Conservation (phyloP, 2,797 vertebrate species). For the Ctenopoma multispine region DNA sequence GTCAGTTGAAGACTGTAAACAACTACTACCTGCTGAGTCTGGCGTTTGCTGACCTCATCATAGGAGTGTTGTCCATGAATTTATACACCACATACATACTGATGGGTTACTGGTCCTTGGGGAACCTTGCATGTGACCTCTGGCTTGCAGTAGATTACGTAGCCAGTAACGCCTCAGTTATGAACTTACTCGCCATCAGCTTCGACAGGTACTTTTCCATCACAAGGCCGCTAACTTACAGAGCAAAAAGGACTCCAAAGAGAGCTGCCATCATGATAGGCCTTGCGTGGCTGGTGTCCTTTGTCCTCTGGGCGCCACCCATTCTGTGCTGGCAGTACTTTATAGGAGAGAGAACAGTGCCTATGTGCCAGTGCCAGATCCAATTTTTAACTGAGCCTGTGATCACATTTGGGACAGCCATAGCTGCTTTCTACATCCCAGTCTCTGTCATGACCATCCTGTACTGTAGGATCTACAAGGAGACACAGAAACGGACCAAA, state of each 20-base stretch:
- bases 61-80: conserved; percentile 98
- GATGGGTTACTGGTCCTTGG: conserved; percentile 96
- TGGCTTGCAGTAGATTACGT: conserved; percentile 98
- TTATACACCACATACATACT: conserved; percentile 96
- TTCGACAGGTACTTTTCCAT: conserved; percentile 99
- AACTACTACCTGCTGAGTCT: conserved; percentile 98
- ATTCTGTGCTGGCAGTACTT: conserved; percentile 99
- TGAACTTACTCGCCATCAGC: conserved; percentile 98
- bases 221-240: conserved; percentile 95
- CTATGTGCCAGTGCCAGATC: conserved; percentile 91
- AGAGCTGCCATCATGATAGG: conserved; percentile 97
- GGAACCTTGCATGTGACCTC: conserved; percentile 95
- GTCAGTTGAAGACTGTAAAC: conserved; percentile 98
- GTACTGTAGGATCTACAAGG: conserved; percentile 97
- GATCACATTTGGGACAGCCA: conserved; percentile 97
- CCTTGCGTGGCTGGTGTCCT: conserved; percentile 95
- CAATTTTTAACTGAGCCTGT: conserved; percentile 97
- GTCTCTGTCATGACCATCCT: conserved; percentile 98
- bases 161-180: conserved; percentile 97
- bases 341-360: conserved; percentile 91
- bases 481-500: conserved; percentile 96
- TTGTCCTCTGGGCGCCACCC: conserved; percentile 95
- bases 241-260: conserved; percentile 94
- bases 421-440: conserved; percentile 97
- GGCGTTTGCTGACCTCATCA: conserved; percentile 97